Evolutionary conservation across 2,888 invertebrate genomes (phyloP), one percentile per base, ranked within the genome.

Genomic region (Neria commutata): DNA sequence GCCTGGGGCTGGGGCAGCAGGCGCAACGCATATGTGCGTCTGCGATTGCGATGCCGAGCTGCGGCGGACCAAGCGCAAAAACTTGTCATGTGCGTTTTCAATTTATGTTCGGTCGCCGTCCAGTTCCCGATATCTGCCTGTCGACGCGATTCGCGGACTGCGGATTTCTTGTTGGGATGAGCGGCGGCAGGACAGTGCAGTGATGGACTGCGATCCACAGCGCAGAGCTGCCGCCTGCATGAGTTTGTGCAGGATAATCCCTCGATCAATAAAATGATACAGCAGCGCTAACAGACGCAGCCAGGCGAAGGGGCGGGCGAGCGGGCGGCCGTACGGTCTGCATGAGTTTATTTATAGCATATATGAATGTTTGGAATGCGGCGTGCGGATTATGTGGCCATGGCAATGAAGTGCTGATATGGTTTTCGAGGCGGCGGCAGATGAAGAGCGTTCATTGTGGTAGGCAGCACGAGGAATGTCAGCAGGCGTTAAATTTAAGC

Each of bases 191-290:
- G n/a, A n/a, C n/a, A n/a, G n/a, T n/a, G n/a, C n/a, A n/a, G n/a
- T n/a, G n/a, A n/a, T n/a, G n/a, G 4, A 11, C n/a, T n/a, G 37
- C 4, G 37, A 11, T 14, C n/a, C n/a, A 37, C 16, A 37, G 4
- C 16, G 37, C 6, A 37, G 16, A 6, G 10, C 14, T 4, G 50
- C 37, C 16, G 42, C 42, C 46, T 47, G 26, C 21, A 26, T 40
- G 34, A 1, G 45, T 17, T 56, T 23, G 16, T 49, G 51, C 48
- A 42, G 60, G 69, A 69, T 69, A 66, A 69, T 69, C 68, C 66
- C 58, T 67, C 65, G 67, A 69, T 68, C 69, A 65, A 68, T 69
- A 68, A 68, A 40, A 24, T 5, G 24, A 23, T 46, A 49, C 55
- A 49, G 10, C 53, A 26, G 29, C 53, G 25, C 29, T 19, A 42